These are phyloP conservation scores for Pampus argenteus DNA, from an alignment of 2,797 vertebrate species.

Conservation along the genomic window DNA sequence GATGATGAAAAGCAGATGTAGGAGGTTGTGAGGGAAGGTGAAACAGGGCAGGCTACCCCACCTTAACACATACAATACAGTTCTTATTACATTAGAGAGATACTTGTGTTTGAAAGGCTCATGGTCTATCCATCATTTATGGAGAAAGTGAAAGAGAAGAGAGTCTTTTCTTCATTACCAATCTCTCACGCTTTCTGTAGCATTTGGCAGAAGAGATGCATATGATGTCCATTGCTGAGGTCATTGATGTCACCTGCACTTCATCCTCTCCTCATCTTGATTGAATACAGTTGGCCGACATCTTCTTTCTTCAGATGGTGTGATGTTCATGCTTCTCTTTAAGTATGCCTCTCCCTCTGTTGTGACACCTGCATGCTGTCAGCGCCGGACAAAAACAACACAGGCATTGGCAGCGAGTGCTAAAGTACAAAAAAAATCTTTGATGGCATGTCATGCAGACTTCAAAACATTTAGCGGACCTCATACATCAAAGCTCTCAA, in stretches of 20 bases:
- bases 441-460: constrained; percentile 61
- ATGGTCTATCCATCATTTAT: no score
- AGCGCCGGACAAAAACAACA: constrained; percentile 64
- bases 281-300: constrained; percentile 17
- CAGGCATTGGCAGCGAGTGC: constrained; percentile 48
- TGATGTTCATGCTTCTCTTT: constrained; percentile 47
- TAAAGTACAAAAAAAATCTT: constrained; percentile 54
- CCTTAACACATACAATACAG: constrained; percentile 34
- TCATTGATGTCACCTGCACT: constrained; percentile 44
- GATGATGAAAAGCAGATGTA: constrained; percentile 67
- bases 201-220: constrained; percentile 20
- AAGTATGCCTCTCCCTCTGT: constrained; percentile 46
- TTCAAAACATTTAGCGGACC: constrained; percentile 61
- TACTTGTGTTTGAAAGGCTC: constrained; percentile 34
- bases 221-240: constrained; percentile 28
- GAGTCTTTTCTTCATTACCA: constrained; percentile 9
- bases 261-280: constrained; percentile 27
- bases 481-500: constrained; percentile 58
- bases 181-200: constrained; percentile 13
- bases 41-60: constrained; percentile 41
- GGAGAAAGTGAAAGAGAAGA: no score
- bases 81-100: constrained; percentile 38
- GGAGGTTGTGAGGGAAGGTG: constrained; percentile 51
- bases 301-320: constrained; percentile 7
- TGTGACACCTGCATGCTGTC: constrained; percentile 64